Percentiles rank a stretch among this genome's conserved stretches.
Conservation (phyloP, 2,113 vertebrate genomes). For the Sclerurus mexicanus region DNA sequence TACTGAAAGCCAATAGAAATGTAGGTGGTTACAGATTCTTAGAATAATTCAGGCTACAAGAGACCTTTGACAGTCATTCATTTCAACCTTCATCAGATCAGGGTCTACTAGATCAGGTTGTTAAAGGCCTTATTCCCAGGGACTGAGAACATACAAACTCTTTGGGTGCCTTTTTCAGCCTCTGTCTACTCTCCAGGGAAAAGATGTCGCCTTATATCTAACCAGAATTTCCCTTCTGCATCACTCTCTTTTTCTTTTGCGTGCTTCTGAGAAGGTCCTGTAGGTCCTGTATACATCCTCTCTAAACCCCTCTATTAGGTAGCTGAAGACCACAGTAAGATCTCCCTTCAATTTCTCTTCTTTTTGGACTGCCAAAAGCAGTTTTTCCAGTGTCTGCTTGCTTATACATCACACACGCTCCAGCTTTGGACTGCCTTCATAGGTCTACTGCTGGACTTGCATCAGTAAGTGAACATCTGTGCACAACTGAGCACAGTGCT, state of each 20-base stretch:
- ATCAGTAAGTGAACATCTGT: not conserved
- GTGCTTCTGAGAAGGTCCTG: not conserved
- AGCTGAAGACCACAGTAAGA: not conserved
- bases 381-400: not conserved
- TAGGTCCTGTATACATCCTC: fast-evolving
- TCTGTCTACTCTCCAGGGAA: not conserved
- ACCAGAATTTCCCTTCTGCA: not conserved
- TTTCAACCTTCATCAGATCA: not conserved
- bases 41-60: not conserved
- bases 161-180: not conserved
- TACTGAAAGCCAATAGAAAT: not conserved
- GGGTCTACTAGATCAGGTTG: not conserved
- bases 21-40: not conserved
- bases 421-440: not conserved
- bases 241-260: fast-evolving
- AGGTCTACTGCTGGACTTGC: not conserved
- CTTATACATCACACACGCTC: not conserved
- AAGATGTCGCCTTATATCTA: not conserved
- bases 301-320: not conserved
- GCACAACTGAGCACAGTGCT: not conserved
- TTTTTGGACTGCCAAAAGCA: not conserved
- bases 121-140: not conserved
- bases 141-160: not conserved
- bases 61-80: not conserved
- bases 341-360: not conserved